Conservation (phyloP, 2,888 invertebrate genomes). For the Drosophila siamana region DNA sequence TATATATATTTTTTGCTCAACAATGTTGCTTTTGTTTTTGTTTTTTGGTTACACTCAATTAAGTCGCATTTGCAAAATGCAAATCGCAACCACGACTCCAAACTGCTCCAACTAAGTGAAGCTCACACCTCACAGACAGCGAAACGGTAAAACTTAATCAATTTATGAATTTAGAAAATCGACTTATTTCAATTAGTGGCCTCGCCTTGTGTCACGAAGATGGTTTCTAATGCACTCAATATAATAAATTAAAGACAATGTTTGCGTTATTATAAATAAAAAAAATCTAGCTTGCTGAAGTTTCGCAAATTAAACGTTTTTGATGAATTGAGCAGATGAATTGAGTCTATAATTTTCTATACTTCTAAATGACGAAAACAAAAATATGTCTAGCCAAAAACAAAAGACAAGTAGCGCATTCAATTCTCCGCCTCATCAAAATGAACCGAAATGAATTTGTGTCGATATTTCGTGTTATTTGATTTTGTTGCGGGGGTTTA, state of each 20-base stretch:
- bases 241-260: too few species aligned
- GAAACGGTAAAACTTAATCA: constrained; percentile 38
- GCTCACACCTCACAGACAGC: constrained; percentile 46
- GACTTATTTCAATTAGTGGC: constrained; percentile 39
- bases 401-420: constrained; percentile 16
- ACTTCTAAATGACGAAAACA: too few species aligned
- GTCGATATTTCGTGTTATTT: constrained; percentile 26
- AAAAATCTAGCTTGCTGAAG: too few species aligned
- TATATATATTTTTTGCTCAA: constrained; percentile 53
- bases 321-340: too few species aligned
- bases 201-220: constrained; percentile 3
- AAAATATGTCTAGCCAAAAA: too few species aligned
- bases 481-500: constrained; percentile 24
- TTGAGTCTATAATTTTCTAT: too few species aligned
- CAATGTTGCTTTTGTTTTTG: constrained; percentile 75
- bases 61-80: constrained; percentile 79
- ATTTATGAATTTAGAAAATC: constrained; percentile 49
- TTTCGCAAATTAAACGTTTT: too few species aligned
- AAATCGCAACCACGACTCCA: constrained; percentile 52
- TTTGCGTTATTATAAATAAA: too few species aligned
- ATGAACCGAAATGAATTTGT: constrained; percentile 52
- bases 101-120: constrained; percentile 31
- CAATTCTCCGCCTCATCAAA: constrained; percentile 32
- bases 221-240: too few species aligned
- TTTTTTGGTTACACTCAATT: constrained; percentile 82